Evolutionary conservation across 2,797 vertebrate species (phyloP).

Genomic region (Pygocentrus nattereri): DNA sequence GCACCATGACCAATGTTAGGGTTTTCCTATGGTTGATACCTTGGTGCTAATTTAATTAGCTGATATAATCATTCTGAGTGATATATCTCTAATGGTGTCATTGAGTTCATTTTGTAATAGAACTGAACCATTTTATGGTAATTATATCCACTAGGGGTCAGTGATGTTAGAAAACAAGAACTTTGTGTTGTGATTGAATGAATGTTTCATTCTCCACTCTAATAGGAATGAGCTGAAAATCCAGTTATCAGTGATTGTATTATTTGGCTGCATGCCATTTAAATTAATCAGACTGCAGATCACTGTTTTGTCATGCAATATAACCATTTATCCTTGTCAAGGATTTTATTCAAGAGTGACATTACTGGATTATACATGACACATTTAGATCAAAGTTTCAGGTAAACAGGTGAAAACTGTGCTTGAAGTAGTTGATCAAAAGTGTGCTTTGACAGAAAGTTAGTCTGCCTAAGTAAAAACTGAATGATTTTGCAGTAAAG

Average conservation of each 20-base stretch:
- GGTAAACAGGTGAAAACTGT: conserved; percentile 56
- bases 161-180: neutral
- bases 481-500: conserved; percentile 37
- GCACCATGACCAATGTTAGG: too few relatives aligned
- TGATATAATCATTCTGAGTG: neutral
- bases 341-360: conserved; percentile 47
- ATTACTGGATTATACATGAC: conserved; percentile 45
- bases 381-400: conserved; percentile 40
- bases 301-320: conserved; percentile 32
- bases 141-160: conserved; percentile 29
- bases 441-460: conserved; percentile 42
- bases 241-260: neutral
- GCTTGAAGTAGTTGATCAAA: conserved; percentile 47
- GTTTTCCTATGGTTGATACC: neutral
- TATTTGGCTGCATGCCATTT: neutral
- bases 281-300: conserved; percentile 3
- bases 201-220: neutral
- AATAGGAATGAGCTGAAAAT: neutral
- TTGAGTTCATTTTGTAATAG: neutral
- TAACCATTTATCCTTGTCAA: conserved; percentile 40
- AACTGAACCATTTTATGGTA: neutral
- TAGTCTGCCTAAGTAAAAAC: conserved; percentile 44
- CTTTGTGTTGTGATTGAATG: neutral
- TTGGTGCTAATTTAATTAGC: too few relatives aligned
- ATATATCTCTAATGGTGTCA: neutral